Evolutionary conservation across 2,888 invertebrate genomes (phyloP).

Genomic region (Tanytarsus gracilentus): DNA sequence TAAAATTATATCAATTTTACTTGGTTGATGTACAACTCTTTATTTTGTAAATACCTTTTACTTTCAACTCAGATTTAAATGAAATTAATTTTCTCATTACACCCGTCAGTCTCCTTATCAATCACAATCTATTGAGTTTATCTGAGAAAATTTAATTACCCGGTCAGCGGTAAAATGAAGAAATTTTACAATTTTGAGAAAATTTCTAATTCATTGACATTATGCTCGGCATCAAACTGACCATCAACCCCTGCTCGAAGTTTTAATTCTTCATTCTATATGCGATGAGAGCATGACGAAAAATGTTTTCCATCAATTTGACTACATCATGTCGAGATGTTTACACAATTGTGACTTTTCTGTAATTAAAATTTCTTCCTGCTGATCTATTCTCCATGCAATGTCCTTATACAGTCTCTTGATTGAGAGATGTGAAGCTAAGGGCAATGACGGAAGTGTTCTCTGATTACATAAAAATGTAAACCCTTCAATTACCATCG

Average conservation of each 20-base stretch:
- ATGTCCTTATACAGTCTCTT: too few species aligned
- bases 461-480: too few species aligned
- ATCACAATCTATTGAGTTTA: neutral
- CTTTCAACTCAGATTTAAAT: neutral
- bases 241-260: neutral
- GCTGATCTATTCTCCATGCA: neutral
- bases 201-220: slow-evolving; percentile 20
- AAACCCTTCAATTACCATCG: neutral
- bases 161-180: slow-evolving; percentile 4
- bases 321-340: neutral
- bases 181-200: too few species aligned
- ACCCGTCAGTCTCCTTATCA: neutral
- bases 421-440: too few species aligned
- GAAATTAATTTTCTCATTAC: slow-evolving; percentile 1
- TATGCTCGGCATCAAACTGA: neutral
- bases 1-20: neutral
- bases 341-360: too few species aligned
- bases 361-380: neutral
- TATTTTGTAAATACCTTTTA: too few species aligned
- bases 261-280: neutral
- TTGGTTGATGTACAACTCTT: neutral
- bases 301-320: neutral
- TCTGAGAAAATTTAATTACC: slow-evolving; percentile 13
- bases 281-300: neutral
- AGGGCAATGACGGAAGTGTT: slow-evolving; percentile 10